A percentile compares a stretch with the other conserved stretches of the same genome.
Conservation (phyloP, 1,140 invertebrate species). For the Pogonomyrmex californicus region DNA sequence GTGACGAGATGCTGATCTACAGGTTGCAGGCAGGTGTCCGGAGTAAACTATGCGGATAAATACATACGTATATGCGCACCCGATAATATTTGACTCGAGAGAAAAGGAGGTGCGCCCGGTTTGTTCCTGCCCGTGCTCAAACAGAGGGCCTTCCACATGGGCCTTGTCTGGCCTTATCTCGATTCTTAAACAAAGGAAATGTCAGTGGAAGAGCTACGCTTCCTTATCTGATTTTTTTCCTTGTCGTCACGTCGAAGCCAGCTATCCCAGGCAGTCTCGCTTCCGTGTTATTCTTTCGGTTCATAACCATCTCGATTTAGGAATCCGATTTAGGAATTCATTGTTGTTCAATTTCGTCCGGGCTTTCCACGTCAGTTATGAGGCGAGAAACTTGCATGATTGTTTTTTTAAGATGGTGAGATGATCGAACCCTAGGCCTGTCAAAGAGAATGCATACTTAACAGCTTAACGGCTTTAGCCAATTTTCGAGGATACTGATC, state of each 20-base stretch:
- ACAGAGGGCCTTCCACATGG: constrained; percentile 61
- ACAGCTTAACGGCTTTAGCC: constrained; percentile 42
- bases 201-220: constrained; percentile 54
- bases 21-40: constrained; percentile 49
- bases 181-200: constrained; percentile 76
- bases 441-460: constrained; percentile 22
- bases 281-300: constrained; percentile 75
- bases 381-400: constrained; percentile 4
- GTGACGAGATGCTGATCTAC: constrained; percentile 29
- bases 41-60: constrained; percentile 64
- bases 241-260: constrained; percentile 38
- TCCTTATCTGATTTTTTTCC: constrained; percentile 74
- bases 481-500: constrained; percentile 53
- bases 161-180: constrained; percentile 70
- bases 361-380: not conserved
- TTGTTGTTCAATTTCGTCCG: constrained; percentile 2
- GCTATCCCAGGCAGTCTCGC: constrained; percentile 35
- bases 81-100: constrained; percentile 73
- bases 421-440: constrained; percentile 26
- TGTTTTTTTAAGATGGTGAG: constrained; percentile 60
- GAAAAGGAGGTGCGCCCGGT: constrained; percentile 73
- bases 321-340: not conserved
- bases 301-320: not conserved
- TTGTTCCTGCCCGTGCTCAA: constrained; percentile 76
- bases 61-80: constrained; percentile 37